A percentile compares a stretch with the other conserved stretches of the same genome.
Evolutionary conservation across 2,113 vertebrate genomes (phyloP).

Genomic region (Trochalopteron elliotii): DNA sequence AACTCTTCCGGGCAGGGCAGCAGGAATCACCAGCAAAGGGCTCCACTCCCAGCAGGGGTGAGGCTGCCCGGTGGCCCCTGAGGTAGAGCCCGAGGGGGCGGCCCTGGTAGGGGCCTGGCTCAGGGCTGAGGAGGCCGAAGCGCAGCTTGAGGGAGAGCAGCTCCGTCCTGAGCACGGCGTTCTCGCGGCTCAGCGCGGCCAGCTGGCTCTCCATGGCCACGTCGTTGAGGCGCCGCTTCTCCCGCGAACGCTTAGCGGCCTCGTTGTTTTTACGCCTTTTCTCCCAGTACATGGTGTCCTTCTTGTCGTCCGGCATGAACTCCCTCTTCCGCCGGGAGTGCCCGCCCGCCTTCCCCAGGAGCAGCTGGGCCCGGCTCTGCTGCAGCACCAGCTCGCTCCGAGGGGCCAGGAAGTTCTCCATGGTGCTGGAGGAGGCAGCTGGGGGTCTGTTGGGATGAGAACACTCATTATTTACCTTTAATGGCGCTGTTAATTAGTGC

Average conservation of each 20-base stretch:
- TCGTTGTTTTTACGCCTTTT: slow-evolving; percentile 91
- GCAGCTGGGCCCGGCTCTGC: background rate
- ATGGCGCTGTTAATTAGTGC: background rate
- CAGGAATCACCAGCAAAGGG: slow-evolving; percentile 33
- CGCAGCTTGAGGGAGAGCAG: slow-evolving; percentile 79
- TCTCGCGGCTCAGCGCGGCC: slow-evolving; percentile 82
- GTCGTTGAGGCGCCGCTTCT: slow-evolving; percentile 84
- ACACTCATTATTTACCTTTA: background rate
- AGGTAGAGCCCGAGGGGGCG: background rate
- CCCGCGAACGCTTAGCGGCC: slow-evolving; percentile 88
- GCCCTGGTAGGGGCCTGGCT: background rate
- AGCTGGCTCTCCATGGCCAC: slow-evolving; percentile 81
- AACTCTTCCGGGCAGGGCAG: slow-evolving; percentile 11
- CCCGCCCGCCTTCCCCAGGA: background rate
- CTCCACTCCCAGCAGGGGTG: background rate
- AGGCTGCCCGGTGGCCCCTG: background rate
- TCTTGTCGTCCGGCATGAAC: slow-evolving; percentile 88
- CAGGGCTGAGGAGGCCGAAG: slow-evolving; percentile 71
- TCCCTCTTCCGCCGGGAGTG: slow-evolving; percentile 79
- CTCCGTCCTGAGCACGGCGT: slow-evolving; percentile 79
- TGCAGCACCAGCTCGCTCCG: background rate
- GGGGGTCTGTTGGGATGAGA: background rate
- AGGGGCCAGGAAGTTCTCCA: slow-evolving; percentile 12
- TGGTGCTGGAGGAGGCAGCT: background rate
- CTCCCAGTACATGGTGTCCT: slow-evolving; percentile 91